phyloP scores from a whole-genome alignment of 64 coral and sea anemone genomes.

The Montipora cactus region DNA sequence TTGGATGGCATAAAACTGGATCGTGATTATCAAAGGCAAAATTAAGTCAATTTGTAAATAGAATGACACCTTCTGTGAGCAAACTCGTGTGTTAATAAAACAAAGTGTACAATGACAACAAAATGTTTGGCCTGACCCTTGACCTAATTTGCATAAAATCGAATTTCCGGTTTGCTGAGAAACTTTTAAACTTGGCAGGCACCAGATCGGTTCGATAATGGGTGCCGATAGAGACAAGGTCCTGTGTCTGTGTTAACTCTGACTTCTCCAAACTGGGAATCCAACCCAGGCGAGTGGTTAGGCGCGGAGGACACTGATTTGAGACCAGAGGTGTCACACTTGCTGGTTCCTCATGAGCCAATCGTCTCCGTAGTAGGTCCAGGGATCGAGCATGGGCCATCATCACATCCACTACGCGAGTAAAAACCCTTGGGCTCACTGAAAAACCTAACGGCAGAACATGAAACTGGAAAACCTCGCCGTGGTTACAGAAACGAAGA shows the following conservation, averaged over 20 bases:
- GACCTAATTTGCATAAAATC: too few relatives aligned
- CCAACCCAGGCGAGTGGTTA: background rate
- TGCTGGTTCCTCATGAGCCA: background rate
- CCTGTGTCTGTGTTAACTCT: background rate
- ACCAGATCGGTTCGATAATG: too few relatives aligned
- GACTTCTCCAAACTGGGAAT: conserved; percentile 13
- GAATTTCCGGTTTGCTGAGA: too few relatives aligned
- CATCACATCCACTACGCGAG: background rate
- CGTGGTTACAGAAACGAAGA: background rate
- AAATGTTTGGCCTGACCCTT: too few relatives aligned
- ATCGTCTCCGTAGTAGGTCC: background rate
- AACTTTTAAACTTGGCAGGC: too few relatives aligned
- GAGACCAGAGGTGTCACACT: background rate
- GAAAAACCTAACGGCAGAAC: background rate
- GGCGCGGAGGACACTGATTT: background rate
- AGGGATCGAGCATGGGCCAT: conserved; percentile 6
- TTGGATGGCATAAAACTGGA: too few relatives aligned
- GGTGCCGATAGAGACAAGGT: too few relatives aligned
- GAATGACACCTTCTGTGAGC: too few relatives aligned
- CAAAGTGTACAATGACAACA: too few relatives aligned
- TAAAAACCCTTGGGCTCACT: conserved; percentile 5
- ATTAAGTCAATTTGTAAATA: too few relatives aligned
- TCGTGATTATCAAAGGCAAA: too few relatives aligned
- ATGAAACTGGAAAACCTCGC: background rate
- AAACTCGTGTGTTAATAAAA: too few relatives aligned